These are phyloP conservation scores for Apodemus agrarius DNA, from an alignment of 2,797 vertebrate genomes.

Conservation along the genomic window DNA sequence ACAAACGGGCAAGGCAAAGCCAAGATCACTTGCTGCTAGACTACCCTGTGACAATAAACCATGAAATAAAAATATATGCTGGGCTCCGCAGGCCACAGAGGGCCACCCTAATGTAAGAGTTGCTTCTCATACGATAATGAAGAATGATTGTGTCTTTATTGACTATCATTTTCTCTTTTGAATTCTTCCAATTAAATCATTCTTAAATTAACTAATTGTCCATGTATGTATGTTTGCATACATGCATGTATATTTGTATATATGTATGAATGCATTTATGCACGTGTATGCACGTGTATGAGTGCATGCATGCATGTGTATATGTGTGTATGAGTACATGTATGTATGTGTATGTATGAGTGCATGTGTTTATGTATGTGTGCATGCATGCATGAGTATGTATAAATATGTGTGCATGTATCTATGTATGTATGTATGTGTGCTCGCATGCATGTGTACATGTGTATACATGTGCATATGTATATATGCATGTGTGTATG, in stretches of 20 bases:
- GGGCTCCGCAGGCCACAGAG: not conserved
- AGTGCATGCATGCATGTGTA: fast-evolving
- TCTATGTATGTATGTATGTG: not conserved
- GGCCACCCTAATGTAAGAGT: not conserved
- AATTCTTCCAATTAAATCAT: not conserved
- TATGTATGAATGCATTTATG: too few relatives aligned
- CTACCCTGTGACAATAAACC: not conserved
- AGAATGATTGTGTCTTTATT: too few relatives aligned
- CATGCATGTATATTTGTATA: not conserved
- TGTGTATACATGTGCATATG: fast-evolving
- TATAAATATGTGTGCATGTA: not conserved
- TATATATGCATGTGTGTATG: not conserved
- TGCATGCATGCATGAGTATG: fast-evolving
- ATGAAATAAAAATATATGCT: not conserved
- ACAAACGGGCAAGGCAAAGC: not conserved
- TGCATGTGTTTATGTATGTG: not conserved
- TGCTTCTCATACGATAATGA: not conserved
- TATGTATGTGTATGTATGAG: fast-evolving
- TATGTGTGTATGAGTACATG: not conserved
- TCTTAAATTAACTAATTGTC: not conserved
- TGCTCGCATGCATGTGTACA: not conserved
- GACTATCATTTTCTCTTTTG: not conserved
- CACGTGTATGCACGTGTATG: not conserved
- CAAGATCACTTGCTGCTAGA: not conserved
- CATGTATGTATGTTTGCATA: not conserved